phyloP scores from a whole-genome alignment of 2,797 vertebrate species.

The Dicrostonyx torquatus region DNA sequence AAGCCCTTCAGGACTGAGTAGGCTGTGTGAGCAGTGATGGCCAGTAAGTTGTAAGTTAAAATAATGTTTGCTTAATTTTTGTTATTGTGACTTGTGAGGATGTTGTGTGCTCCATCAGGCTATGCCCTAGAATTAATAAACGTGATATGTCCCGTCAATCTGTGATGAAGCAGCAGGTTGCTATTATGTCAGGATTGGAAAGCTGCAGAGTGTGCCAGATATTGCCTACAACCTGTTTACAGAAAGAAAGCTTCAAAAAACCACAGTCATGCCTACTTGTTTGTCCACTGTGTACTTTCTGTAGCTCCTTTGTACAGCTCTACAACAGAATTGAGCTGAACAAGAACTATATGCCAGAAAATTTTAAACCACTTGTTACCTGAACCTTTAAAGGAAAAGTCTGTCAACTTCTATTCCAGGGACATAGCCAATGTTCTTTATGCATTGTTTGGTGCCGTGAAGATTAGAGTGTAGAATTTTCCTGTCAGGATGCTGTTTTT shows the following conservation, averaged over 20 bases:
- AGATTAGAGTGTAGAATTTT: not conserved
- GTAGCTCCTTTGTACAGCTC: not conserved
- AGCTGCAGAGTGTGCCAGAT: not conserved
- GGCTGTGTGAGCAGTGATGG: not conserved
- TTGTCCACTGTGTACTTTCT: not conserved
- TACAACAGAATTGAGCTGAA: not conserved
- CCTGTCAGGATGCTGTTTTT: not conserved
- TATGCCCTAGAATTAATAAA: not conserved
- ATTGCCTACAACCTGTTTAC: not conserved
- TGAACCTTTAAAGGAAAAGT: not conserved
- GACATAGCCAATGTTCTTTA: not conserved
- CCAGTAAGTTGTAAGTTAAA: not conserved
- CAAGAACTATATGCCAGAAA: not conserved
- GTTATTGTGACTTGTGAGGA: not conserved
- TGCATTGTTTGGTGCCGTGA: not conserved
- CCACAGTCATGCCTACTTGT: not conserved
- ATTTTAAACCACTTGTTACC: not conserved
- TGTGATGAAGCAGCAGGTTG: not conserved
- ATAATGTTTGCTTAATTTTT: not conserved
- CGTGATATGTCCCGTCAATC: not conserved
- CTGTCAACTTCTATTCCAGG: not conserved
- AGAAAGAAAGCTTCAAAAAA: not conserved
- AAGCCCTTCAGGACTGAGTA: not conserved
- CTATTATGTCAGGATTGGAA: not conserved
- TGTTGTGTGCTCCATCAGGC: not conserved